Conservation (phyloP, 2,113 vertebrate genomes). For the Hippocampus abdominalis region DNA sequence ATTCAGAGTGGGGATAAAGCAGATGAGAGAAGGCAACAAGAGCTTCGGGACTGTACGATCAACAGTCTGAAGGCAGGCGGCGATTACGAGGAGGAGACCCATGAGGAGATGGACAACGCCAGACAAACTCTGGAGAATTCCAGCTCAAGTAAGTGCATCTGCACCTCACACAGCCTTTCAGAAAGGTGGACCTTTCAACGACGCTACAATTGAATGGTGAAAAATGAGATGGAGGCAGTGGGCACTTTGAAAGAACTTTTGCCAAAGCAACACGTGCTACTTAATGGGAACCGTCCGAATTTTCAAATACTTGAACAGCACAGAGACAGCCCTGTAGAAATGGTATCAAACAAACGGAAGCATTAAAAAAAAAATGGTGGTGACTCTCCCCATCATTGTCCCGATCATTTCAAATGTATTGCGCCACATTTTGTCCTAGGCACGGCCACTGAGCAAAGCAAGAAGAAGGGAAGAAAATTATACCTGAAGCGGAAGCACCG, state of each 20-base stretch:
- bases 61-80: slow-evolving; percentile 42
- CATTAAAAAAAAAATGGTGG: background rate
- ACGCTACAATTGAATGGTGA: background rate
- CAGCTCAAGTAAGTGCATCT: slow-evolving; percentile 64
- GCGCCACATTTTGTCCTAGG: slow-evolving; percentile 16
- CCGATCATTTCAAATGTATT: background rate
- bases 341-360: background rate
- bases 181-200: background rate
- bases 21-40: slow-evolving; percentile 65
- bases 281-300: too few species aligned
- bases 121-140: slow-evolving; percentile 72
- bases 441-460: slow-evolving; percentile 66
- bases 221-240: background rate
- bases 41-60: slow-evolving; percentile 42
- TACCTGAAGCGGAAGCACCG: slow-evolving; percentile 85
- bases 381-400: background rate
- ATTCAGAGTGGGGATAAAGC: slow-evolving; percentile 80
- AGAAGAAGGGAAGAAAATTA: slow-evolving; percentile 80
- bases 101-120: slow-evolving; percentile 70
- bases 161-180: background rate
- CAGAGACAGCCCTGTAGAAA: background rate
- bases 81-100: slow-evolving; percentile 69
- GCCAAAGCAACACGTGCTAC: background rate
- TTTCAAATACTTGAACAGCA: too few species aligned
- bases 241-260: background rate